phyloP scores from a whole-genome alignment of 1,140 invertebrate species.

The Watersipora subatra region DNA sequence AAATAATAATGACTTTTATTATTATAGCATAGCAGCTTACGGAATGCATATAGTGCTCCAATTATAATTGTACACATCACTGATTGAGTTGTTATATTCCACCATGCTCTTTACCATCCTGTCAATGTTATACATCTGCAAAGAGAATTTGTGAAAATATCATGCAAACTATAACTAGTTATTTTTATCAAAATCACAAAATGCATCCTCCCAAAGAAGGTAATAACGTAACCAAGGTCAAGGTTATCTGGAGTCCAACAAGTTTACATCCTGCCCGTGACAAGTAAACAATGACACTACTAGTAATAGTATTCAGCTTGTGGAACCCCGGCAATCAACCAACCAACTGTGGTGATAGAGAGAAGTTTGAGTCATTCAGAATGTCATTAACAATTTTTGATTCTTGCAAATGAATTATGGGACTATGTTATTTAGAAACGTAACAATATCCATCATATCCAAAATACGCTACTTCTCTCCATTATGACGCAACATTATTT shows the following conservation, averaged over 20 bases:
- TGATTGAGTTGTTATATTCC: neutral
- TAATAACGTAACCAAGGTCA: neutral
- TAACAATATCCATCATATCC: too few relatives aligned
- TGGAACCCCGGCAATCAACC: too few relatives aligned
- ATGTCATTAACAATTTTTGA: too few relatives aligned
- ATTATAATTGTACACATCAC: neutral
- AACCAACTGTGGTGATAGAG: too few relatives aligned
- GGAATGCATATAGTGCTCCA: neutral
- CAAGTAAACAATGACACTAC: neutral
- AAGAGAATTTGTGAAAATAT: neutral
- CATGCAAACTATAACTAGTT: neutral
- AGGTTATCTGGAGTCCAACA: neutral
- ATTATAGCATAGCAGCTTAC: neutral
- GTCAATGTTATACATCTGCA: slow-evolving; percentile 1
- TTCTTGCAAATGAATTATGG: too few relatives aligned
- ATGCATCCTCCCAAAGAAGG: neutral
- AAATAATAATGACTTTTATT: neutral
- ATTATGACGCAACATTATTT: too few relatives aligned
- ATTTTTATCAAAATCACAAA: neutral
- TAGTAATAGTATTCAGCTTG: too few relatives aligned
- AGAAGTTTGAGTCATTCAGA: too few relatives aligned
- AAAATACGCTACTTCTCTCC: too few relatives aligned
- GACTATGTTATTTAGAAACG: too few relatives aligned
- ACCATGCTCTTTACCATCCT: neutral
- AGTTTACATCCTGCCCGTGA: neutral